Evolutionary conservation across 2,113 vertebrate species (phyloP).

Genomic region (Podarcis cretensis): DNA sequence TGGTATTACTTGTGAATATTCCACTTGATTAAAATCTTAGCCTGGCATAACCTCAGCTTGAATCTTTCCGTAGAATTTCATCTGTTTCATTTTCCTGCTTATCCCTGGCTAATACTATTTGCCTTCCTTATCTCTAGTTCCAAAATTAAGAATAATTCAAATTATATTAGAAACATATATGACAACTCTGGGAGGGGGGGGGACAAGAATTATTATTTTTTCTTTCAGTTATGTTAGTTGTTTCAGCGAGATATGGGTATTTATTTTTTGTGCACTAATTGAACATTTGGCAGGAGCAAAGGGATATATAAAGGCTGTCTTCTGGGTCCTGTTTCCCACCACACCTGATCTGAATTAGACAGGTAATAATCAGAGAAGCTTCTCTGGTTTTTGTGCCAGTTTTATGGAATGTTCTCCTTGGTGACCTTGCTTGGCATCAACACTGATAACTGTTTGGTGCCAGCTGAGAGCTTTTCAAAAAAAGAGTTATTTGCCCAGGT

Average conservation of each 20-base stretch:
- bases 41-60: conserved; percentile 36
- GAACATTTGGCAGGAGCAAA: conserved; percentile 23
- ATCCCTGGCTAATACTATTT: not conserved
- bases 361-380: too few species aligned
- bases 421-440: too few species aligned
- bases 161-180: not conserved
- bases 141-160: not conserved
- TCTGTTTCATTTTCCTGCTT: not conserved
- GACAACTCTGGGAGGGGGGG: not conserved
- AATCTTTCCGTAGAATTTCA: conserved; percentile 19
- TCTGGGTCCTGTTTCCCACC: too few species aligned
- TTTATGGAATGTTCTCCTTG: too few species aligned
- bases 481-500: too few species aligned
- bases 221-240: not conserved
- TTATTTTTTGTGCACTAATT: not conserved
- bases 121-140: not conserved
- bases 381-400: too few species aligned
- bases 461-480: too few species aligned
- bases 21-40: conserved; percentile 58
- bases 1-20: conserved; percentile 49
- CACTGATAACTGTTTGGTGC: too few species aligned
- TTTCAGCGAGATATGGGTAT: not conserved
- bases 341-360: too few species aligned
- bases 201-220: not conserved
- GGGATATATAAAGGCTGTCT: conserved; percentile 30